Conservation (phyloP, 2,888 invertebrate species). For the Eupeodes luniger region DNA sequence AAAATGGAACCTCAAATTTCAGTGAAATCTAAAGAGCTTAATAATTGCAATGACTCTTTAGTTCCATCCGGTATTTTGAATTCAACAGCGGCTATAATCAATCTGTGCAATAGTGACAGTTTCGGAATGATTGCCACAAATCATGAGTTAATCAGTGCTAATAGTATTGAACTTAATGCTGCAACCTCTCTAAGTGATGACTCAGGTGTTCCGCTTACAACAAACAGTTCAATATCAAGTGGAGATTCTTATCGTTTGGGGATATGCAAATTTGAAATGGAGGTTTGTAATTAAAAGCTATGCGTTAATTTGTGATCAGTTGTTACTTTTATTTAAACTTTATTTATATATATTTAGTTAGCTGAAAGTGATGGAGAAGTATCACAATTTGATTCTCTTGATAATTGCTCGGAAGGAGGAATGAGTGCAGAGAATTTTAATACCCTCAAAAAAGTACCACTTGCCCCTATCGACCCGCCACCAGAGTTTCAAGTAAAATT, state of each 20-base stretch:
- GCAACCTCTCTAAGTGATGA: conserved; percentile 84
- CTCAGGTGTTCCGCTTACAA: conserved; percentile 83
- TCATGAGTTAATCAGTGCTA: conserved; percentile 83
- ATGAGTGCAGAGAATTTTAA: conserved; percentile 93
- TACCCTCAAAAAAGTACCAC: conserved; percentile 92
- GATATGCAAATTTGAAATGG: conserved; percentile 84
- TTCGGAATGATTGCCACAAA: conserved; percentile 81
- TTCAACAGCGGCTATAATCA: conserved; percentile 71
- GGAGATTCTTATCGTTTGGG: conserved; percentile 83
- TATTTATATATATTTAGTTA: conserved; percentile 84
- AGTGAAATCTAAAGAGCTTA: conserved; percentile 76
- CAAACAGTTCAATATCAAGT: conserved; percentile 84
- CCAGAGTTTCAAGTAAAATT: conserved; percentile 90
- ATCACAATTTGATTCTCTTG: conserved; percentile 91
- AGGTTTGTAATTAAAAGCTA: conserved; percentile 79
- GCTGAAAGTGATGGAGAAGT: conserved; percentile 93
- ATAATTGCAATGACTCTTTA: conserved; percentile 77
- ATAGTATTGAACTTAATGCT: conserved; percentile 84
- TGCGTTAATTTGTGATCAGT: not conserved
- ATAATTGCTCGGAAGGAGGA: conserved; percentile 89
- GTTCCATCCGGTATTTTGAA: conserved; percentile 74
- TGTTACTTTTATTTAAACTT: conserved; percentile 76
- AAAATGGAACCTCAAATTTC: conserved; percentile 66
- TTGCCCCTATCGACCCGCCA: conserved; percentile 91
- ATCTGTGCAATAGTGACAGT: conserved; percentile 82